Conservation (phyloP, 2,797 vertebrate species). For the Miichthys miiuy region DNA sequence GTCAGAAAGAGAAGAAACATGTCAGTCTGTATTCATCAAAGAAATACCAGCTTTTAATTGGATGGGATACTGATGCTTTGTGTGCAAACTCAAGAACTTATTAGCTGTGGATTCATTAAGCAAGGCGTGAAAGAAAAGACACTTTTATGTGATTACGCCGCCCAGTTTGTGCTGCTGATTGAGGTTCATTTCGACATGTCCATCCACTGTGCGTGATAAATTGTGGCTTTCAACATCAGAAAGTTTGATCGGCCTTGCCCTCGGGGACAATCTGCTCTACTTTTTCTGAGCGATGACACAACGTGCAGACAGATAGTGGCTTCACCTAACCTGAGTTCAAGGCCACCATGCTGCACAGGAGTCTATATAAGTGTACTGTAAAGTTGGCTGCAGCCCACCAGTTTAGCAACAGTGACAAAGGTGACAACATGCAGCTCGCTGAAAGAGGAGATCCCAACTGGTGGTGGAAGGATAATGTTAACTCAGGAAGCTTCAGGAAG, state of each 20-base stretch:
- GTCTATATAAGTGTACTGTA: background rate
- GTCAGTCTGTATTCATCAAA: background rate
- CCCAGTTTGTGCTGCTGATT: background rate
- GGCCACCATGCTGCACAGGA: conserved; percentile 26
- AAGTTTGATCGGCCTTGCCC: conserved; percentile 19
- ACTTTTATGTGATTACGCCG: background rate
- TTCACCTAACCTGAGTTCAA: conserved; percentile 55
- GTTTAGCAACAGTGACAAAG: conserved; percentile 22
- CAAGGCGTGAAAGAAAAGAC: background rate
- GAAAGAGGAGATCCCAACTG: conserved; percentile 13
- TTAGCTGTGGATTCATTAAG: background rate
- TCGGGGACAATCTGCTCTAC: conserved; percentile 33
- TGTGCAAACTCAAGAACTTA: background rate
- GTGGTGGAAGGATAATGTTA: conserved; percentile 2
- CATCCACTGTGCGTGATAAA: conserved; percentile 6
- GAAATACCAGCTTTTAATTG: background rate
- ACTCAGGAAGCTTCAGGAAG: background rate
- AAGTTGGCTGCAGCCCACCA: background rate
- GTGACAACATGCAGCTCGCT: conserved; percentile 17
- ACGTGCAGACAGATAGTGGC: conserved; percentile 25
- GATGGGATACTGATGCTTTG: background rate
- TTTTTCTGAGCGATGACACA: conserved; percentile 42
- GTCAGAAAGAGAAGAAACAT: background rate
- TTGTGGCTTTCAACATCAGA: conserved; percentile 38
- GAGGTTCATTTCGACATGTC: background rate